Evolutionary conservation across 2,113 vertebrate species (phyloP).

Genomic region (Pterocles orientalis): DNA sequence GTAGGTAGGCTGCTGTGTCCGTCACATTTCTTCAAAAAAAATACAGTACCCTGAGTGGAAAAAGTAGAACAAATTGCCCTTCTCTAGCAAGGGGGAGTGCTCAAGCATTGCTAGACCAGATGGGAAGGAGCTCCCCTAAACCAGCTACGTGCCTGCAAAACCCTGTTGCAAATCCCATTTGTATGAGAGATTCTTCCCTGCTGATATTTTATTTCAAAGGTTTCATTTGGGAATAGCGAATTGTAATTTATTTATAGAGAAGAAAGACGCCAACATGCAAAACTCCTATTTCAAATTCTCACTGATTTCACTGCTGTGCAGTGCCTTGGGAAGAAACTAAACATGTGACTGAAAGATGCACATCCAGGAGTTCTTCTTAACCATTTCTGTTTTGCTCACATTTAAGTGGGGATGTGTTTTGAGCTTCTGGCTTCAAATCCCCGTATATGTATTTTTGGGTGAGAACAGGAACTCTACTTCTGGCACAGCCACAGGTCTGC

Average conservation of each 20-base stretch:
- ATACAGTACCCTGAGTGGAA: neutral
- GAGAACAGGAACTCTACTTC: neutral
- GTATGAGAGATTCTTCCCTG: neutral
- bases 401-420: neutral
- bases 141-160: neutral
- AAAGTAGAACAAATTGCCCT: neutral
- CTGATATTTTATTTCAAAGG: neutral
- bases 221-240: neutral
- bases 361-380: neutral
- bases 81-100: neutral
- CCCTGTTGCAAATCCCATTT: neutral
- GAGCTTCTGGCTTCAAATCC: neutral
- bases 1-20: neutral
- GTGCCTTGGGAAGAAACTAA: neutral
- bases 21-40: neutral
- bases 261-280: neutral
- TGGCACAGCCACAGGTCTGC: neutral
- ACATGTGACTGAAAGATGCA: neutral
- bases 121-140: neutral
- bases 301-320: neutral
- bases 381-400: neutral
- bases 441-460: neutral
- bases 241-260: neutral
- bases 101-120: constrained; percentile 5
- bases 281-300: neutral